phyloP scores from a whole-genome alignment of 2,888 invertebrate genomes.

The Acrobasis consociella region DNA sequence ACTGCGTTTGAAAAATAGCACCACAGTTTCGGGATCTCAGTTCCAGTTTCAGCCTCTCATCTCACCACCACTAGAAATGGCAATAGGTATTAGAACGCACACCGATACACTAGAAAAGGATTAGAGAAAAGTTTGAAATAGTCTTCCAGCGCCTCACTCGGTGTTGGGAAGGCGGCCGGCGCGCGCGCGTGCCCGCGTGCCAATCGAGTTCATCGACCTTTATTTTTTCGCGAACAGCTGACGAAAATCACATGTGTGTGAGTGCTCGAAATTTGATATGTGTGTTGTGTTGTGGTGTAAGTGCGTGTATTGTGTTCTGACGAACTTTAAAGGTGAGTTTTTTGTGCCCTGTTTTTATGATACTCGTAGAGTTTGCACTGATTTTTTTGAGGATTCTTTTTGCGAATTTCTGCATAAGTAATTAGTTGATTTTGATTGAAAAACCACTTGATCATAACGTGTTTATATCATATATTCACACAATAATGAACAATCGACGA shows the following conservation, averaged over 20 bases:
- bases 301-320: conserved; percentile 31
- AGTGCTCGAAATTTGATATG: conserved; percentile 35
- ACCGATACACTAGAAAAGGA: conserved; percentile 71
- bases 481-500: too few species aligned
- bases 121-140: conserved; percentile 80
- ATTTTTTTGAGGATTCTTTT: neutral
- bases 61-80: too few species aligned
- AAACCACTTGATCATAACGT: too few species aligned
- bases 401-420: neutral
- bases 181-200: conserved; percentile 61
- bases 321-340: conserved; percentile 30
- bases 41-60: neutral
- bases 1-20: too few species aligned
- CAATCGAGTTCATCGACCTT: conserved; percentile 61
- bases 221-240: conserved; percentile 74
- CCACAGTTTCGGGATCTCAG: neutral
- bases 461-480: too few species aligned
- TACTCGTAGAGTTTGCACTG: neutral
- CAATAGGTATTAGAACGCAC: conserved; percentile 41
- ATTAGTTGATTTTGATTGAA: too few species aligned
- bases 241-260: conserved; percentile 33
- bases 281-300: conserved; percentile 30
- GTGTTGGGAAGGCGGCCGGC: conserved; percentile 64
- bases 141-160: conserved; percentile 78
- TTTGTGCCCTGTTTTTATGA: neutral